These are phyloP conservation scores for Drosophila pectinifera DNA, from an alignment of 1,140 invertebrate genomes.

Conservation along the genomic window DNA sequence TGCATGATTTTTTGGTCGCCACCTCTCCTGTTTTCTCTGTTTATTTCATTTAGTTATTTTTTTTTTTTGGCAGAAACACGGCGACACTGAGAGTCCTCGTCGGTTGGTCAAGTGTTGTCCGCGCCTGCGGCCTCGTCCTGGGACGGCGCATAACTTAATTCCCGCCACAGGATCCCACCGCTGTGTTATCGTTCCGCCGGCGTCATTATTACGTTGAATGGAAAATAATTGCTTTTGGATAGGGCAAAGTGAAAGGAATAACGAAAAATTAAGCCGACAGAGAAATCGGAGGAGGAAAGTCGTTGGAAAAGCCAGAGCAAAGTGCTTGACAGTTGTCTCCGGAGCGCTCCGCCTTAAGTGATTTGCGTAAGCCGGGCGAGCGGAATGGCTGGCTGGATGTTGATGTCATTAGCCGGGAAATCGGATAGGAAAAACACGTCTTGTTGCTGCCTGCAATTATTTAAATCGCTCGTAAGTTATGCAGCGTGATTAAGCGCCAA, in stretches of 20 bases:
- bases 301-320: constrained; percentile 7
- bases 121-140: constrained; percentile 44
- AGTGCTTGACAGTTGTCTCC: constrained; percentile 41
- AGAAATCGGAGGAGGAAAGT: constrained; percentile 7
- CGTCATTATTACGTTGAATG: constrained; percentile 82
- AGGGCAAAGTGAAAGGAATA: constrained; percentile 80
- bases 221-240: constrained; percentile 84
- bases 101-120: constrained; percentile 39
- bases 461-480: constrained; percentile 25
- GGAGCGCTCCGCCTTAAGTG: constrained; percentile 38
- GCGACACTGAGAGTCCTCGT: constrained; percentile 4
- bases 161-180: constrained; percentile 21
- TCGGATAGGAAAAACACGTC: constrained; percentile 36
- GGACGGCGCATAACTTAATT: constrained; percentile 73
- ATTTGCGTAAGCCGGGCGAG: constrained; percentile 37
- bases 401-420: constrained; percentile 48
- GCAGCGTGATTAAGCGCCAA: constrained; percentile 34
- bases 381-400: constrained; percentile 15
- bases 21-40: constrained; percentile 16
- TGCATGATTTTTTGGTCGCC: constrained; percentile 36
- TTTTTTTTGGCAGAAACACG: constrained; percentile 38
- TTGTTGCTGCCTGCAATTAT: constrained; percentile 27
- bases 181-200: constrained; percentile 63
- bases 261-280: constrained; percentile 56
- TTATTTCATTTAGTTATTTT: constrained; percentile 31